phyloP scores from a whole-genome alignment of 37 sponge, comb jelly and placozoan genomes.

The Agelas oroides region DNA sequence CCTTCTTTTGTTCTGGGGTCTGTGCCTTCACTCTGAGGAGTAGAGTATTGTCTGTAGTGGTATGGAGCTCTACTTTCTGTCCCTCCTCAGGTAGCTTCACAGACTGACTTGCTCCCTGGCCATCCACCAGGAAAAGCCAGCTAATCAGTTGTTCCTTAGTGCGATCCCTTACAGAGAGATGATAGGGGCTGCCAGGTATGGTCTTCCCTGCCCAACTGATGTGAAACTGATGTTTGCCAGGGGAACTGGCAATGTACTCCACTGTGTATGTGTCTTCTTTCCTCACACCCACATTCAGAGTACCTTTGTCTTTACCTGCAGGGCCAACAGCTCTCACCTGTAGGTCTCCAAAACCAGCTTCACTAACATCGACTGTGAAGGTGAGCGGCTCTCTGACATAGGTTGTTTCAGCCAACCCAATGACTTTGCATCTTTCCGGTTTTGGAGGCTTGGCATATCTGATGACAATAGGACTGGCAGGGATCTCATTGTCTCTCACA shows the following conservation, averaged over 20 bases:
- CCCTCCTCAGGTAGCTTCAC: constrained; percentile 9
- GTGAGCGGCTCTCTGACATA: constrained; percentile 34
- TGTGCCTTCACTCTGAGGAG: constrained; percentile 16
- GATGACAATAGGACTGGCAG: constrained; percentile 71
- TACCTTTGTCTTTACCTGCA: background rate
- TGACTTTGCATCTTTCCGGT: constrained; percentile 63
- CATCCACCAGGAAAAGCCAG: constrained; percentile 18
- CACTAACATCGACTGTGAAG: constrained; percentile 51
- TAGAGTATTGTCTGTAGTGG: constrained; percentile 11
- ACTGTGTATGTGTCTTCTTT: constrained; percentile 42
- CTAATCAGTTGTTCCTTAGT: constrained; percentile 25
- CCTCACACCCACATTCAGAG: constrained; percentile 10
- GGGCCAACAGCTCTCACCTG: constrained; percentile 17
- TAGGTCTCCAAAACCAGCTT: constrained; percentile 61
- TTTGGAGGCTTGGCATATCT: constrained; percentile 56
- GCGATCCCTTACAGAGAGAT: constrained; percentile 28
- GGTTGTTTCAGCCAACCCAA: constrained; percentile 4
- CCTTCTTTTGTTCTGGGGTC: constrained; percentile 8
- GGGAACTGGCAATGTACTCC: constrained; percentile 9
- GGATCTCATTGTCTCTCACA: constrained; percentile 59
- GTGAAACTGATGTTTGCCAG: constrained; percentile 24
- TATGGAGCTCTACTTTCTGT: constrained; percentile 7
- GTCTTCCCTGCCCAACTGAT: constrained; percentile 58
- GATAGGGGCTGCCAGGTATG: constrained; percentile 67
- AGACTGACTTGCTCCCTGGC: background rate